A percentile compares a stretch with the other conserved stretches of the same genome.
Evolutionary conservation across 2,797 vertebrate species (phyloP).

Genomic region (Argyrosomus regius): DNA sequence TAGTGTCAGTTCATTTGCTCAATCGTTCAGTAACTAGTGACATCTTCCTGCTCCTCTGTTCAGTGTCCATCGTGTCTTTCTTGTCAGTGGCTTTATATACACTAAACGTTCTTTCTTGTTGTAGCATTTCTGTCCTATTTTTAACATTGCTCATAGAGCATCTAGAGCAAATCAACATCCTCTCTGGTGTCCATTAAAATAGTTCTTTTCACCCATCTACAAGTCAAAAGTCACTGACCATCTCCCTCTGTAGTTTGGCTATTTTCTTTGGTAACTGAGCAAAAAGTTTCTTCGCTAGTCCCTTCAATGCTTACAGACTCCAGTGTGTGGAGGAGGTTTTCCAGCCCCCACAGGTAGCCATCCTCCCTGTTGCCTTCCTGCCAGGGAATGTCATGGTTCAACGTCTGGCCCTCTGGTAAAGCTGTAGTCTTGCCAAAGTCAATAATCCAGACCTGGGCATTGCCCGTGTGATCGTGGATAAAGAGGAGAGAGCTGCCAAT

Average conservation of each 20-base stretch:
- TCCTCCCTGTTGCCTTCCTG: slow-evolving; percentile 97
- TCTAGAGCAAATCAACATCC: slow-evolving; percentile 22
- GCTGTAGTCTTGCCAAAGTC: slow-evolving; percentile 97
- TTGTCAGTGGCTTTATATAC: slow-evolving; percentile 28
- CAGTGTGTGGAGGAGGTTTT: slow-evolving; percentile 91
- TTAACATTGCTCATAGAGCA: slow-evolving; percentile 12
- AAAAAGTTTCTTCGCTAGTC: slow-evolving; percentile 16
- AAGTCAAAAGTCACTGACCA: slow-evolving; percentile 54
- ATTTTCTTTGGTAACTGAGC: slow-evolving; percentile 41
- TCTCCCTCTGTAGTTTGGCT: slow-evolving; percentile 38
- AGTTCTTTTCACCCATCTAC: slow-evolving; percentile 17
- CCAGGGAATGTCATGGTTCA: slow-evolving; percentile 93
- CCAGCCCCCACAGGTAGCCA: slow-evolving; percentile 95
- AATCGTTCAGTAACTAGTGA: slow-evolving; percentile 34
- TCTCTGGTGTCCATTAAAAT: slow-evolving; percentile 30
- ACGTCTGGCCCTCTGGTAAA: slow-evolving; percentile 90
- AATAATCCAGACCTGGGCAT: slow-evolving; percentile 95
- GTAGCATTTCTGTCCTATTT: slow-evolving; percentile 4
- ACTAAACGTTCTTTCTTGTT: neutral
- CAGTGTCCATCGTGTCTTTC: slow-evolving; percentile 14
- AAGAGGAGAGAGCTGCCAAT: slow-evolving; percentile 99
- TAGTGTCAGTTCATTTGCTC: slow-evolving; percentile 71
- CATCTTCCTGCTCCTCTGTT: slow-evolving; percentile 13
- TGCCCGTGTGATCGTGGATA: slow-evolving; percentile 93
- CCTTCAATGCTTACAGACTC: slow-evolving; percentile 60